A percentile compares a stretch with the other conserved stretches of the same genome.
Evolutionary conservation across 2,113 vertebrate genomes (phyloP).

Genomic region (Dasyurus viverrinus): DNA sequence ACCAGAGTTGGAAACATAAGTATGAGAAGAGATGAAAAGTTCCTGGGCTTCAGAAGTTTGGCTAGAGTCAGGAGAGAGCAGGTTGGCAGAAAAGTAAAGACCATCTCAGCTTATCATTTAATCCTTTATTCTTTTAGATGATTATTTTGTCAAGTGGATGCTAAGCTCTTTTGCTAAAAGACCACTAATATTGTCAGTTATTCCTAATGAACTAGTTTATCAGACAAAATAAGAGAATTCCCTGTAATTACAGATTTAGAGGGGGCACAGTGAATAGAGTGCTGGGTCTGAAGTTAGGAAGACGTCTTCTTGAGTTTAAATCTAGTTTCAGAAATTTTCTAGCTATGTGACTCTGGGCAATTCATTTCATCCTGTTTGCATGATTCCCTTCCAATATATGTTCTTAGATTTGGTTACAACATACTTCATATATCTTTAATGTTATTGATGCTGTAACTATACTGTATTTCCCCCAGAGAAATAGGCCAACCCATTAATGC

Average conservation of each 20-base stretch:
- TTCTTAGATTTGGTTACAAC: slow-evolving; percentile 45
- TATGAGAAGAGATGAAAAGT: background rate
- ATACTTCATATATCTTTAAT: slow-evolving; percentile 4
- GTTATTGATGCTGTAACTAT: slow-evolving; percentile 53
- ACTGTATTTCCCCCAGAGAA: background rate
- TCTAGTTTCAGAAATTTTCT: no score
- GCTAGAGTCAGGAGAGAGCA: background rate
- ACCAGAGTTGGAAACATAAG: background rate
- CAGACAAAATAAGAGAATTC: background rate
- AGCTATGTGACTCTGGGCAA: no score
- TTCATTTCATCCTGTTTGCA: no score
- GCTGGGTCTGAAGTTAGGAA: background rate
- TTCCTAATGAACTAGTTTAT: background rate
- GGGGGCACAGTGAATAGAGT: background rate
- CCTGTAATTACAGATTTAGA: background rate
- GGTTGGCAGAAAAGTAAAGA: background rate
- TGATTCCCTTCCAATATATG: background rate
- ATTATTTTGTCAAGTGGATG: background rate
- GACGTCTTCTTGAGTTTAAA: no score
- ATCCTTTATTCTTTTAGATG: background rate
- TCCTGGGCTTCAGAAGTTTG: background rate
- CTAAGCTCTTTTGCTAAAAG: background rate
- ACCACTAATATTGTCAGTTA: background rate
- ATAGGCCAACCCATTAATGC: slow-evolving; percentile 36
- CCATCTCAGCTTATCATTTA: background rate